A percentile compares a stretch with the other conserved stretches of the same genome.
These are phyloP conservation scores for Ficedula albicollis DNA, from an alignment of 2,797 vertebrate species.

Conservation along the genomic window DNA sequence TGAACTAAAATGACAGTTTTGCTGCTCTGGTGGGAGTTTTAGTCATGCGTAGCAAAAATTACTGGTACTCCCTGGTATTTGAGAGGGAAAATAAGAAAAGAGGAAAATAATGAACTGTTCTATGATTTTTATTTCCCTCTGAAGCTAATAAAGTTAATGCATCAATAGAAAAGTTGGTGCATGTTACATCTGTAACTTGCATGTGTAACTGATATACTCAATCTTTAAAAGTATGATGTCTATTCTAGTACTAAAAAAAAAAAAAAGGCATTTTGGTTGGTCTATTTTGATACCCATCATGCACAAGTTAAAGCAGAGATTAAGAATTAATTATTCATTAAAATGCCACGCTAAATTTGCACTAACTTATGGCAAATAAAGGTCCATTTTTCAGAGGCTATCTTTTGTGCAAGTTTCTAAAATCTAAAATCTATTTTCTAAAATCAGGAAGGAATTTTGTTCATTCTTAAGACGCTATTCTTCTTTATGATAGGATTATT, in stretches of 20 bases:
- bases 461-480: background rate
- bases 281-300: background rate
- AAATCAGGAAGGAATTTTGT: background rate
- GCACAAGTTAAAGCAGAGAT: background rate
- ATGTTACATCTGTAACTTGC: background rate
- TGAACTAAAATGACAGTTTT: background rate
- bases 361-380: background rate
- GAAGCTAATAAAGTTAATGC: background rate
- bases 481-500: background rate
- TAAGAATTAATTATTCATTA: background rate
- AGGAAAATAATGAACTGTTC: background rate
- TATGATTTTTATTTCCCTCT: background rate
- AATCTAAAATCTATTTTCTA: background rate
- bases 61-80: background rate
- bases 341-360: background rate
- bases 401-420: background rate
- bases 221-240: background rate
- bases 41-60: background rate
- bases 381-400: background rate
- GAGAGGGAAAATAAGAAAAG: background rate
- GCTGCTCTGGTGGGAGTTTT: background rate
- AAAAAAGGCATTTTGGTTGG: background rate
- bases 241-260: background rate
- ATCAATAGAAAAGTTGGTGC: background rate
- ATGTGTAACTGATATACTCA: background rate